A percentile compares a stretch with the other conserved stretches of the same genome.
Evolutionary conservation across 2,113 vertebrate genomes (phyloP).

Genomic region (Ahaetulla prasina): DNA sequence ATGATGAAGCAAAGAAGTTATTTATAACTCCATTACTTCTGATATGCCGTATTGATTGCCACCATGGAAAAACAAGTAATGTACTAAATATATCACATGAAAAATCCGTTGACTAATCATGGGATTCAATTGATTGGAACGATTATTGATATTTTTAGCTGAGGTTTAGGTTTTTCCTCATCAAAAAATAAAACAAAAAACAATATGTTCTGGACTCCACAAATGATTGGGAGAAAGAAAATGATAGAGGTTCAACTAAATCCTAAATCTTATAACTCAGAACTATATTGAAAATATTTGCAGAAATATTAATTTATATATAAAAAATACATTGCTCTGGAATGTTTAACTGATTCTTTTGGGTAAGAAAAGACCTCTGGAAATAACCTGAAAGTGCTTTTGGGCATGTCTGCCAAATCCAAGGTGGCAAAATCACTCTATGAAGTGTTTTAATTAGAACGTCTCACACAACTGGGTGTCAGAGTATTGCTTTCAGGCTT

Average conservation of each 20-base stretch:
- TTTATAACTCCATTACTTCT: neutral
- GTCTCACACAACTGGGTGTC: conserved; percentile 12
- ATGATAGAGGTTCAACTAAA: neutral
- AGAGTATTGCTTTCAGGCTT: conserved; percentile 16
- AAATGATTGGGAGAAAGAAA: neutral
- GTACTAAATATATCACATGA: neutral
- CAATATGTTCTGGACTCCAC: neutral
- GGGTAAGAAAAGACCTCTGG: neutral
- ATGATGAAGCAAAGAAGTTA: neutral
- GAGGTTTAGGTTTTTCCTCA: neutral
- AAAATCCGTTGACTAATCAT: neutral
- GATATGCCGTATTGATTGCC: neutral
- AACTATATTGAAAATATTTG: neutral
- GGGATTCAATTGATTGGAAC: neutral
- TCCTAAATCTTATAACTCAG: neutral
- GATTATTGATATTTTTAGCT: neutral
- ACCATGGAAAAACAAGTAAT: neutral
- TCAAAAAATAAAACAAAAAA: neutral
- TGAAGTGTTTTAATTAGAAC: conserved; percentile 17
- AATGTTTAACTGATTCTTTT: conserved; percentile 2
- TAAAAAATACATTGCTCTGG: neutral
- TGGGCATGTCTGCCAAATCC: neutral
- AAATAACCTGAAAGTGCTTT: conserved; percentile 1
- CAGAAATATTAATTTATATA: conserved; percentile 4
- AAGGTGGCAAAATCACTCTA: neutral